These are phyloP conservation scores for Macquaria ambigua DNA, from an alignment of 2,113 vertebrate species.

Conservation along the genomic window DNA sequence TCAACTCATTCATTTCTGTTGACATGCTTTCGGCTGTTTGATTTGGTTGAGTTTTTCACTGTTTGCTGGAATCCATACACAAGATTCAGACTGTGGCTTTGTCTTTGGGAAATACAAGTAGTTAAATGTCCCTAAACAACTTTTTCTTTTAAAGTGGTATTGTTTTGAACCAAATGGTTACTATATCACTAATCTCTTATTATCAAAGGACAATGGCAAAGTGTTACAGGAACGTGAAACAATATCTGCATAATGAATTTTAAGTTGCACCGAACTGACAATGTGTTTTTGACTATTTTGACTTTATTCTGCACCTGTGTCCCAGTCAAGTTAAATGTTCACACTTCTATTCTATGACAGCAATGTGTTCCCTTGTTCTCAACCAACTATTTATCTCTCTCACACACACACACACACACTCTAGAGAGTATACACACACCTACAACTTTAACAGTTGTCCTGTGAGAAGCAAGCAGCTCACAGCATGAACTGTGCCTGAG, in stretches of 20 bases:
- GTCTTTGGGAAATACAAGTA: background rate
- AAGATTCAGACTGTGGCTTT: constrained; percentile 1
- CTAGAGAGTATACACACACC: background rate
- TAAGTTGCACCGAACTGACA: background rate
- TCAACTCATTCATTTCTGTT: constrained; percentile 32
- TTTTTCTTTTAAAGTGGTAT: background rate
- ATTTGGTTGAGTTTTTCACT: constrained; percentile 3
- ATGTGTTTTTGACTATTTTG: background rate
- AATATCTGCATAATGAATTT: background rate
- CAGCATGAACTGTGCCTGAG: constrained; percentile 46
- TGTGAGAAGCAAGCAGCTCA: constrained; percentile 9
- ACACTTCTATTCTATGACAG: background rate
- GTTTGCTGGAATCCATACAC: constrained; percentile 16
- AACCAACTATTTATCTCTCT: background rate
- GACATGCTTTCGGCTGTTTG: constrained; percentile 29
- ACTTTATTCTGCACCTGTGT: constrained; percentile 9
- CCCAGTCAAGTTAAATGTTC: background rate
- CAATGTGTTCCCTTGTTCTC: constrained; percentile 17
- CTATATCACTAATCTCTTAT: background rate
- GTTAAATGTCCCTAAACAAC: background rate
- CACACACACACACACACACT: background rate
- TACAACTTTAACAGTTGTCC: constrained; percentile 5
- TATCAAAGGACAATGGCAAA: background rate
- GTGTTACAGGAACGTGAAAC: background rate
- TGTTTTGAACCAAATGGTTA: background rate